Conservation (phyloP, 1,140 invertebrate genomes). For the Drosophila prosaltans region DNA sequence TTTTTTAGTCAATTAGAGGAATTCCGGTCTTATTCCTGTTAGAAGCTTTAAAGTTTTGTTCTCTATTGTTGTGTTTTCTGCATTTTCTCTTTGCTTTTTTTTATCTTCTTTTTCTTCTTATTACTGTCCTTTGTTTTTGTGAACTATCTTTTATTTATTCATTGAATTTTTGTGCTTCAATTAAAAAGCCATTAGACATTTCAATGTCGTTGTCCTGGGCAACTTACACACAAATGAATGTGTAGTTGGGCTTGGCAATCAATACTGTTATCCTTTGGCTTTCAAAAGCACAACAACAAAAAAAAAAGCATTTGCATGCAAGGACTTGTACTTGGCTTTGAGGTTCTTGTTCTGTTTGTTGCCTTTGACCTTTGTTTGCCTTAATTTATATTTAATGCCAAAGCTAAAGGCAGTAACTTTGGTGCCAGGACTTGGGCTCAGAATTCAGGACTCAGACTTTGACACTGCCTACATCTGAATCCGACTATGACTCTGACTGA, state of each 20-base stretch:
- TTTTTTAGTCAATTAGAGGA: conserved; percentile 64
- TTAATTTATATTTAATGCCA: conserved; percentile 76
- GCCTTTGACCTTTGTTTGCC: conserved; percentile 55
- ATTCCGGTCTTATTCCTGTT: conserved; percentile 37
- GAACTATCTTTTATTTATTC: conserved; percentile 72
- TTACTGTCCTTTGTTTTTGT: conserved; percentile 22
- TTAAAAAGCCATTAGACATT: conserved; percentile 74
- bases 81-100: conserved; percentile 8
- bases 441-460: background rate
- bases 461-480: no score
- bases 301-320: conserved; percentile 69
- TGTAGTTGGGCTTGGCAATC: conserved; percentile 41
- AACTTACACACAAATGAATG: conserved; percentile 9
- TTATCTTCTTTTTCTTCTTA: no score
- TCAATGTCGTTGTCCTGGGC: conserved; percentile 64
- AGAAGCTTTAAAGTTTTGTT: conserved; percentile 42
- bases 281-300: conserved; percentile 61
- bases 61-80: conserved; percentile 25
- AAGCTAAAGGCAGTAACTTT: conserved; percentile 30
- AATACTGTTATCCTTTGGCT: conserved; percentile 73
- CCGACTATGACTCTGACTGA: no score
- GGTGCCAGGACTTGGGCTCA: background rate
- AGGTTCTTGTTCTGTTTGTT: conserved; percentile 35
- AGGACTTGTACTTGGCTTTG: conserved; percentile 65
- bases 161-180: conserved; percentile 72